A percentile compares a stretch with the other conserved stretches of the same genome.
Conservation (phyloP, 2,797 vertebrate species). For the Karalla daura region DNA sequence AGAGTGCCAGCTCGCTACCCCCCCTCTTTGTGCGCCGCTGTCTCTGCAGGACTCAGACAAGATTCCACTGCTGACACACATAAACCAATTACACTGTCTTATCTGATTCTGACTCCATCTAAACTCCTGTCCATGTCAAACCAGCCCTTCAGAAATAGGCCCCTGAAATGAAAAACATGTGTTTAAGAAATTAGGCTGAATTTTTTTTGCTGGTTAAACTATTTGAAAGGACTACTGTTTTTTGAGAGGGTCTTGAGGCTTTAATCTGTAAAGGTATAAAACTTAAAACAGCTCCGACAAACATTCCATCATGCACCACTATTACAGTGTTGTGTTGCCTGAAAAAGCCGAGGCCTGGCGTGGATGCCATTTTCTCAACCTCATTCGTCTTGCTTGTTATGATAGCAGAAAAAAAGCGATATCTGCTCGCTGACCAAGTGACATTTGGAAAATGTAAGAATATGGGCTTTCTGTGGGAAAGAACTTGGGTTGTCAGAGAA, state of each 20-base stretch:
- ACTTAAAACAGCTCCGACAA: conserved; percentile 35
- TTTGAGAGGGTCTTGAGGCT: conserved; percentile 14
- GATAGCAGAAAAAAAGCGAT: conserved; percentile 70
- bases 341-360: conserved; percentile 46
- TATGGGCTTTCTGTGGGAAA: conserved; percentile 83
- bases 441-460: conserved; percentile 79
- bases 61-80: conserved; percentile 83
- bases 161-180: conserved; percentile 78
- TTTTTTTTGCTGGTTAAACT: conserved; percentile 65
- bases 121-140: conserved; percentile 78
- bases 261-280: conserved; percentile 43
- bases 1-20: conserved; percentile 62
- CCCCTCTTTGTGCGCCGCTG: conserved; percentile 51
- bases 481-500: conserved; percentile 74
- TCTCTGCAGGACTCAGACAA: conserved; percentile 71
- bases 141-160: conserved; percentile 71
- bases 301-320: conserved; percentile 46
- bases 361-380: conserved; percentile 69
- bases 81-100: conserved; percentile 83
- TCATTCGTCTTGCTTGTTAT: conserved; percentile 80
- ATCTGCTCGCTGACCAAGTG: conserved; percentile 69
- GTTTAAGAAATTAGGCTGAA: conserved; percentile 75
- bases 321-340: conserved; percentile 40
- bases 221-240: conserved; percentile 71
- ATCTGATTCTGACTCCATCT: conserved; percentile 79